A percentile compares a stretch with the other conserved stretches of the same genome.
Evolutionary conservation across 2,888 invertebrate species (phyloP).

Genomic region (Sycophila texana): DNA sequence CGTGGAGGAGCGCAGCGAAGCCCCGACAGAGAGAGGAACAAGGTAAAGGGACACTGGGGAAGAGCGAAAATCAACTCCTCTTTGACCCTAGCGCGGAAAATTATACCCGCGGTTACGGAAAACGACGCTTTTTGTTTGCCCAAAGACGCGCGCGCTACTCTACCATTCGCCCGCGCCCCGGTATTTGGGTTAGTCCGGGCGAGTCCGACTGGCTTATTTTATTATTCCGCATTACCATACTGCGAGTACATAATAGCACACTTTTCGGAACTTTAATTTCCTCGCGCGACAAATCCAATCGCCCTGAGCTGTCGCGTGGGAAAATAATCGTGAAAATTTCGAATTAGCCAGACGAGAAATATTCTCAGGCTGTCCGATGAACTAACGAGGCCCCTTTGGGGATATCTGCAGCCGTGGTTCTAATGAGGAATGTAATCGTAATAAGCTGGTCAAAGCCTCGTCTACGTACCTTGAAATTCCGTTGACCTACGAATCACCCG

Average conservation of each 20-base stretch:
- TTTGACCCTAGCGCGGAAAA: conserved; percentile 27
- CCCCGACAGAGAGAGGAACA: background rate
- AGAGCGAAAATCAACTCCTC: conserved; percentile 35
- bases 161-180: too few relatives aligned
- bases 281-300: background rate
- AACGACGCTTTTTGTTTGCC: conserved; percentile 32
- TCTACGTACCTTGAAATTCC: too few relatives aligned
- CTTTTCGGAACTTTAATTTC: background rate
- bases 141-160: background rate
- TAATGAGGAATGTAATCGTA: too few relatives aligned
- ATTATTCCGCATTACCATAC: background rate
- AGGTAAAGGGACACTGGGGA: conserved; percentile 51
- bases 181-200: conserved; percentile 20
- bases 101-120: conserved; percentile 25
- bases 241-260: background rate
- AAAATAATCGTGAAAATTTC: too few relatives aligned
- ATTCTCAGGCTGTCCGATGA: too few relatives aligned
- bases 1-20: conserved; percentile 49
- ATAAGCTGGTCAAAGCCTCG: too few relatives aligned
- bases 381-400: too few relatives aligned
- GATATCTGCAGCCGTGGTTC: too few relatives aligned
- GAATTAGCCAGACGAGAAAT: background rate
- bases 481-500: too few relatives aligned
- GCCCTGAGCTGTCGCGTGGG: too few relatives aligned
- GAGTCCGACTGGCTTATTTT: background rate